Evolutionary conservation across 2,888 invertebrate genomes (phyloP).

Genomic region (Dusona sp.): DNA sequence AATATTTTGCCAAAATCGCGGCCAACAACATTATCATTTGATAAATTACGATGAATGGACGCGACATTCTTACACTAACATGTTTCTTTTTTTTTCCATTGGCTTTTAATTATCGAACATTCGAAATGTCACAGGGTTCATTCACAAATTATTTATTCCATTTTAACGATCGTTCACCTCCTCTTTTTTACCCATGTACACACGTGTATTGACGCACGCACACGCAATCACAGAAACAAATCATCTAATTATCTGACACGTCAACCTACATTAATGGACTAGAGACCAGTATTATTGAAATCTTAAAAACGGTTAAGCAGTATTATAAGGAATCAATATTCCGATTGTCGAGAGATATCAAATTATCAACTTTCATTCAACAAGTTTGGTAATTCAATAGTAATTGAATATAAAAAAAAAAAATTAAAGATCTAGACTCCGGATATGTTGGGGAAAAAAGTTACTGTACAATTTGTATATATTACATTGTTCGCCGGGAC

Average conservation of each 20-base stretch:
- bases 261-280: constrained; percentile 71
- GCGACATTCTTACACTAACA: constrained; percentile 53
- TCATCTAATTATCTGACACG: constrained; percentile 58
- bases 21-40: constrained; percentile 56
- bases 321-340: constrained; percentile 66
- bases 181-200: not conserved
- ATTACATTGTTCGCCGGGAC: constrained; percentile 60
- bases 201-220: not conserved
- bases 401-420: constrained; percentile 20
- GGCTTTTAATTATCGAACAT: constrained; percentile 3
- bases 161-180: constrained; percentile 48
- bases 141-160: constrained; percentile 64
- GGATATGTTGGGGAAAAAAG: constrained; percentile 24
- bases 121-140: constrained; percentile 44
- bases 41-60: constrained; percentile 44
- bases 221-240: not conserved
- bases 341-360: constrained; percentile 44
- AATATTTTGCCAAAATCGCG: constrained; percentile 30
- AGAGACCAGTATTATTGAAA: constrained; percentile 81
- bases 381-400: constrained; percentile 24
- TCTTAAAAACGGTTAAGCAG: constrained; percentile 68
- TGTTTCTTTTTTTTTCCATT: constrained; percentile 23
- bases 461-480: constrained; percentile 66
- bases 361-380: constrained; percentile 33
- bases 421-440: constrained; percentile 21